These are phyloP conservation scores for Cricetomys ansorgei DNA, from an alignment of 2,113 vertebrate species.

Conservation along the genomic window DNA sequence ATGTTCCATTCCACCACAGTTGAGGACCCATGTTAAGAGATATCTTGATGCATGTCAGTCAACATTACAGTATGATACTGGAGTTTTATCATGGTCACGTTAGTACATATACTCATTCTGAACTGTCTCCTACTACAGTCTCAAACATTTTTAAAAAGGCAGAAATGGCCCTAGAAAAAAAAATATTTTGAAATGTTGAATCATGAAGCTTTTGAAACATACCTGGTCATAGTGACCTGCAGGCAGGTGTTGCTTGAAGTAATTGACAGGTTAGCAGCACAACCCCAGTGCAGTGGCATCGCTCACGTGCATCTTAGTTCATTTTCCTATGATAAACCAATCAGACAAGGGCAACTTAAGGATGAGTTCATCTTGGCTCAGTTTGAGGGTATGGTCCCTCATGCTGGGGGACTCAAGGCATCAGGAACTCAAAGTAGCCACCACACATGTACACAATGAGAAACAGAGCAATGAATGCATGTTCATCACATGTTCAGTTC, in stretches of 20 bases:
- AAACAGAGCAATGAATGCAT: neutral
- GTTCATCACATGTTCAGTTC: too few species aligned
- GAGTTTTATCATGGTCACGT: neutral
- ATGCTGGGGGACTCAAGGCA: neutral
- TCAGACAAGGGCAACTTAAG: neutral
- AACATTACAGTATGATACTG: neutral
- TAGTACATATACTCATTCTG: neutral
- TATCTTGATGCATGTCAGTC: too few species aligned
- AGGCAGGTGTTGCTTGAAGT: neutral
- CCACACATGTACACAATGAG: neutral
- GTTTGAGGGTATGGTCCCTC: neutral
- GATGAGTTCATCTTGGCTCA: neutral
- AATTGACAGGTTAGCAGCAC: accelerated
- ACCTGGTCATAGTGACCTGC: neutral
- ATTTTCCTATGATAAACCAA: neutral
- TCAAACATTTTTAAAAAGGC: neutral
- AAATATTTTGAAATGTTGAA: neutral
- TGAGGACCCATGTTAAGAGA: too few species aligned
- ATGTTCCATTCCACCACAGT: accelerated
- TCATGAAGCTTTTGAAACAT: neutral
- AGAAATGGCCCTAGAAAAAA: neutral
- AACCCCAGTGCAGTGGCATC: accelerated
- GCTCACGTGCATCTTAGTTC: neutral
- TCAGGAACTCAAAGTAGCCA: neutral
- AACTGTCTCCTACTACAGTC: accelerated